These are phyloP conservation scores for Morphnarchus princeps DNA, from an alignment of 2,113 vertebrate genomes.

Conservation along the genomic window DNA sequence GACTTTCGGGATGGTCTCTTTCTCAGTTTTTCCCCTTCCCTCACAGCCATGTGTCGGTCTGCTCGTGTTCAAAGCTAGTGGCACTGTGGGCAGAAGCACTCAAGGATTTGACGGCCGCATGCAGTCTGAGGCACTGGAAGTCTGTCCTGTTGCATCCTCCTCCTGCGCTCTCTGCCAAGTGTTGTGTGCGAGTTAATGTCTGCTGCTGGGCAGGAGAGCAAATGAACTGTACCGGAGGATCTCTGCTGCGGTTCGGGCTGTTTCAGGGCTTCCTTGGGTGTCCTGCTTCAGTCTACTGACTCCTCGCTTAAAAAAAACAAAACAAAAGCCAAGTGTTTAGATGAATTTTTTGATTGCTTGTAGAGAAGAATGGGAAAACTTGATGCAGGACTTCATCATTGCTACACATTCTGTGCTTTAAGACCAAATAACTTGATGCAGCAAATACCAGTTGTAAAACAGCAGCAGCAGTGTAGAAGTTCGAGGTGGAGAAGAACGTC, in stretches of 20 bases:
- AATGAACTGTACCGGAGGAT: rapidly evolving
- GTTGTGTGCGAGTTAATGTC: neutral
- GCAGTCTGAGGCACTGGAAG: neutral
- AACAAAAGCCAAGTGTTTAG: neutral
- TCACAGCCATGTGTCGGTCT: rapidly evolving
- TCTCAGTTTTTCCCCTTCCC: neutral
- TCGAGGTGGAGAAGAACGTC: no score
- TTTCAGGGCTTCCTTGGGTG: neutral
- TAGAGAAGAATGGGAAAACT: neutral
- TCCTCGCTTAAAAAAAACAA: neutral
- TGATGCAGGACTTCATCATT: neutral
- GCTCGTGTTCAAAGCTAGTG: neutral
- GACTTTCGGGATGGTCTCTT: neutral
- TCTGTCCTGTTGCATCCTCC: neutral
- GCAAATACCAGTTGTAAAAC: rapidly evolving
- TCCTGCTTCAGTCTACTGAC: neutral
- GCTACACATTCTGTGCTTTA: neutral
- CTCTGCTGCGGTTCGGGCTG: neutral
- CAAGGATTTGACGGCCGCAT: rapidly evolving
- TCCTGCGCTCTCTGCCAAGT: rapidly evolving
- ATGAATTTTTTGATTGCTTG: neutral
- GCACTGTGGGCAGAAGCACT: neutral
- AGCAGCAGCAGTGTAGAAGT: rapidly evolving
- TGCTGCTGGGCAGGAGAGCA: neutral
- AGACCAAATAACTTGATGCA: neutral